A percentile compares a stretch with the other conserved stretches of the same genome.
phyloP scores from a whole-genome alignment of 2,797 vertebrate genomes.

The Clarias fuscus region DNA sequence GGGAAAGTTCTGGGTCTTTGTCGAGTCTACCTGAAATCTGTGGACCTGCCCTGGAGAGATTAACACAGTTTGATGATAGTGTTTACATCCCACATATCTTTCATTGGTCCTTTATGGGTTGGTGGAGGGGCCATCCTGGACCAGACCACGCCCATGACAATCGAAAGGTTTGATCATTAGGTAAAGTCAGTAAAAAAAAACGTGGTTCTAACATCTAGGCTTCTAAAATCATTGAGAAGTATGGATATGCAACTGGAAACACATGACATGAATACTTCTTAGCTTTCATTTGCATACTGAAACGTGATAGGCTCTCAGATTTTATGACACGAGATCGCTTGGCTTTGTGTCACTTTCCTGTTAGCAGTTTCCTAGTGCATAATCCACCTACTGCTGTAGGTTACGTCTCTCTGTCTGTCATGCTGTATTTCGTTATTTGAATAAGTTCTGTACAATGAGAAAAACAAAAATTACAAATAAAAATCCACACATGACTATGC shows the following conservation, averaged over 20 bases:
- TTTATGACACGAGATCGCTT: not conserved
- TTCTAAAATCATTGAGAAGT: not conserved
- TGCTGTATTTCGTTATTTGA: not conserved
- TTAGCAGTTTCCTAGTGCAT: not conserved
- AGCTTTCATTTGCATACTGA: not conserved
- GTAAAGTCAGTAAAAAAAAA: not conserved
- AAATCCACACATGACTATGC: not conserved
- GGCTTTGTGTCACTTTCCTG: not conserved
- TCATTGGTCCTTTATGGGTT: not conserved
- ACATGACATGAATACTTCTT: not conserved
- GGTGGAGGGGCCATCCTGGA: not conserved
- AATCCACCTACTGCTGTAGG: not conserved
- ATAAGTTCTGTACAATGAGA: not conserved
- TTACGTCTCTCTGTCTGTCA: no score
- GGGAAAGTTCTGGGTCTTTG: not conserved
- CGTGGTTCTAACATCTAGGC: not conserved
- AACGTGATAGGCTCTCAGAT: not conserved
- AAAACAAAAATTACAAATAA: not conserved
- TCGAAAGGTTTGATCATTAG: no score
- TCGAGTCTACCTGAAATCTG: not conserved
- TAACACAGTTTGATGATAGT: not conserved
- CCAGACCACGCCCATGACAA: not conserved
- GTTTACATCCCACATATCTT: no score
- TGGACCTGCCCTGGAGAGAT: not conserved
- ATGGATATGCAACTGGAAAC: not conserved